These are phyloP conservation scores for Megalops atlanticus DNA, from an alignment of 2,113 vertebrate genomes.

Conservation along the genomic window DNA sequence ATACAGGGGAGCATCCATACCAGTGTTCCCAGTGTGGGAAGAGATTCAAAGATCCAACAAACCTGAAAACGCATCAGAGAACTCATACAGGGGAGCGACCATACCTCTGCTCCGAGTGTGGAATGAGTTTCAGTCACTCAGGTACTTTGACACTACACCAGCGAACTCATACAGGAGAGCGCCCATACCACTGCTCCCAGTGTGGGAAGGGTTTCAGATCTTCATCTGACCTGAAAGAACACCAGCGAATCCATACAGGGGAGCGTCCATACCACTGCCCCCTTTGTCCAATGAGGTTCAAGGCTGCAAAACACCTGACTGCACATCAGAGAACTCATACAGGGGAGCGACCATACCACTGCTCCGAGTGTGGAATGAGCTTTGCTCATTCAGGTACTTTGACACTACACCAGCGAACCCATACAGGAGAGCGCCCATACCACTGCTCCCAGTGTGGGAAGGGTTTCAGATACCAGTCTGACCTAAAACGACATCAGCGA, in stretches of 20 bases:
- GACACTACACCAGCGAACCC: constrained; percentile 17
- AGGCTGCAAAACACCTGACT: constrained; percentile 23
- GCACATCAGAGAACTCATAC: constrained; percentile 38
- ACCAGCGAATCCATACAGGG: constrained; percentile 24
- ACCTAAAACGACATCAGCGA: too few species aligned
- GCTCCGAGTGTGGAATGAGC: constrained; percentile 34
- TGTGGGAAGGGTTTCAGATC: constrained; percentile 51
- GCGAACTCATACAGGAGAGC: constrained; percentile 52
- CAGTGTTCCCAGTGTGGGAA: constrained; percentile 43
- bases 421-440: constrained; percentile 58
- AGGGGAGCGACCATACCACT: constrained; percentile 40
- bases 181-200: constrained; percentile 41
- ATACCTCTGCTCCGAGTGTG: constrained; percentile 36
- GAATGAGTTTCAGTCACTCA: constrained; percentile 30
- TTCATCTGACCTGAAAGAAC: too few species aligned
- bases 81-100: too few species aligned
- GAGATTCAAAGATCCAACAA: constrained; percentile 29
- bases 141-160: constrained; percentile 31
- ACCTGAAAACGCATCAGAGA: constrained; percentile 36
- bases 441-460: constrained; percentile 42
- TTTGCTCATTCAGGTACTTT: constrained; percentile 34
- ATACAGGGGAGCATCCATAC: too few species aligned
- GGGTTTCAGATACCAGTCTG: constrained; percentile 47
- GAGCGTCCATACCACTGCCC: constrained; percentile 70
- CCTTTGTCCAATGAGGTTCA: constrained; percentile 33